Conservation (phyloP, 2,113 vertebrate genomes). For the Chunga burmeisteri region DNA sequence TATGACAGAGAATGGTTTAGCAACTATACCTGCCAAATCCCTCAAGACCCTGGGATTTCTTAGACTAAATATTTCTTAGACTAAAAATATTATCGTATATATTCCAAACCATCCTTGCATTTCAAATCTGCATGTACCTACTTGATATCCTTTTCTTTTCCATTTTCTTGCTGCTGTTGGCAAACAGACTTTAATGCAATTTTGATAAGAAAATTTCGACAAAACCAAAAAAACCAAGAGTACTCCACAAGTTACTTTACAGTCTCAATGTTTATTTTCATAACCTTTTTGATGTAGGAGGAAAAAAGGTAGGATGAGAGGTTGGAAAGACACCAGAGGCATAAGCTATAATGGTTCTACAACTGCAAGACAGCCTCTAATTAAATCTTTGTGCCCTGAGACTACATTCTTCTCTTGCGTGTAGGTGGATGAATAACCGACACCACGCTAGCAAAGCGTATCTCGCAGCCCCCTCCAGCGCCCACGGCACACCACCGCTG, state of each 20-base stretch:
- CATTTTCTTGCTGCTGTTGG: not conserved
- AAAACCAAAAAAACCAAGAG: not conserved
- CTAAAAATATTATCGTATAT: not conserved
- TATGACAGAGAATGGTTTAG: not conserved
- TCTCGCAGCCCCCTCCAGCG: not conserved
- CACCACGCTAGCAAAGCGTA: fast-evolving
- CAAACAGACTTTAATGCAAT: not conserved
- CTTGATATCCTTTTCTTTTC: not conserved
- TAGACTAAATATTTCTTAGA: not conserved
- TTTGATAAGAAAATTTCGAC: not conserved
- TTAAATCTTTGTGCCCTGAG: not conserved
- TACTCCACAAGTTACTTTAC: not conserved
- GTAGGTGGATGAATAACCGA: not conserved
- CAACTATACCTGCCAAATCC: not conserved
- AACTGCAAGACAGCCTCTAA: not conserved
- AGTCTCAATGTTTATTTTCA: not conserved
- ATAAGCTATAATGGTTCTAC: not conserved
- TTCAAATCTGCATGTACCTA: not conserved
- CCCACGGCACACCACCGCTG: fast-evolving
- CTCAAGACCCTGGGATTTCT: not conserved
- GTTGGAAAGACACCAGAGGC: not conserved
- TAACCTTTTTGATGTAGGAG: not conserved
- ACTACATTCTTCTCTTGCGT: not conserved
- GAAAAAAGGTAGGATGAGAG: not conserved
- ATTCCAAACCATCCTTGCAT: not conserved